A percentile compares a stretch with the other conserved stretches of the same genome.
Evolutionary conservation across 2,113 vertebrate species (phyloP).

Genomic region (Saccopteryx leptura): DNA sequence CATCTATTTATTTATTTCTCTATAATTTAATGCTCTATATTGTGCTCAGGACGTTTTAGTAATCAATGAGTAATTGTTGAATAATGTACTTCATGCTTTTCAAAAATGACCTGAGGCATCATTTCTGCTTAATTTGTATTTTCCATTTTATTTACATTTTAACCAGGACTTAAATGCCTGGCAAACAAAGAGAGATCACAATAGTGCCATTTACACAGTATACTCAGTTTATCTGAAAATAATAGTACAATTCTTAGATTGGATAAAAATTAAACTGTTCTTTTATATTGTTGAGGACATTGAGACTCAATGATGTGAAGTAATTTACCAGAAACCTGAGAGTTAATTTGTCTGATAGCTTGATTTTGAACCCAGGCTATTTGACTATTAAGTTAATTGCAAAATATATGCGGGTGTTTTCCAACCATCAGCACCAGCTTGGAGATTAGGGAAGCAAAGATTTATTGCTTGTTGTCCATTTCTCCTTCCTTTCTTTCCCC

Average conservation of each 20-base stretch:
- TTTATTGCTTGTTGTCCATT: not conserved
- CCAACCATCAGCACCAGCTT: not conserved
- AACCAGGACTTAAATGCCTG: not conserved
- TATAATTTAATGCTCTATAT: not conserved
- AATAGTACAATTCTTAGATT: not conserved
- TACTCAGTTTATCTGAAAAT: not conserved
- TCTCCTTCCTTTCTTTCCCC: not conserved
- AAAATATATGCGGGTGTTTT: not conserved
- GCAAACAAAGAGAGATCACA: not conserved
- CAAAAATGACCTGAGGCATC: not conserved
- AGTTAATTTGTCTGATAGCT: not conserved
- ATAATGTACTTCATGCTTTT: not conserved
- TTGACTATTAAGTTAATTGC: not conserved
- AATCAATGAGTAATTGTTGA: not conserved
- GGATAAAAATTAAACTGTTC: not conserved
- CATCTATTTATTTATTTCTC: not conserved
- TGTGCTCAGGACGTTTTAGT: not conserved
- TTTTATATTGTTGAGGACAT: not conserved
- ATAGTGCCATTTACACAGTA: not conserved
- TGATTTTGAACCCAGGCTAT: constrained; percentile 29
- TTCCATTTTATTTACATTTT: constrained; percentile 44
- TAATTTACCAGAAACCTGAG: constrained; percentile 13
- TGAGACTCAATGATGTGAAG: not conserved
- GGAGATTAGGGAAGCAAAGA: not conserved
- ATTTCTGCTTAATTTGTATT: constrained; percentile 37